Evolutionary conservation across 2,888 invertebrate species (phyloP), one percentile per base, ranked within the genome.

Genomic region (Zhengitettix transpicula): DNA sequence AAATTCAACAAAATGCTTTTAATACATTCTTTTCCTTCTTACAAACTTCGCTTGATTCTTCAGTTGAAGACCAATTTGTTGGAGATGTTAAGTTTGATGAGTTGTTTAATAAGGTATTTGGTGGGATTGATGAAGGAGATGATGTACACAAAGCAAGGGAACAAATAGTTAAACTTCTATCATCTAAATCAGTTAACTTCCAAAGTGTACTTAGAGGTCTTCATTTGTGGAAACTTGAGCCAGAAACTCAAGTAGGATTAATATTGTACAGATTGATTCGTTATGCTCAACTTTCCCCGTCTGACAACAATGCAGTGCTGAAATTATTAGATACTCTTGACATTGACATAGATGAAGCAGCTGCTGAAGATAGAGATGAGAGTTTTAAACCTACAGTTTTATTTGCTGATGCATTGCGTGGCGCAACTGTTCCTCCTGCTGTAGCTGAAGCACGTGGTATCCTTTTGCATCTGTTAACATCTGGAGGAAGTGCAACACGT

Each of bases 381-480:
- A 54, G 57, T 11, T 55, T 28, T 15, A 57, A 42, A 11, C 51
- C 60, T 1, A 51, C 40, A 11, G 17, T 10, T 17, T 44, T 60
- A 17, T 60, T 60, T 51, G 41, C 41, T 12, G 51, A 60, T 14
- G 60, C 52, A 10, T 16, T 60, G 17, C 40, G 28, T 16, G 53
- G 44, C 8, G 28, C 1, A 12, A 16, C 14, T 5, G 12, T 55
- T 15, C 51, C 57, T 16, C 47, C 60, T 14, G 60, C 17, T n/a
- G 60, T 60, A 15, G 56, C 52, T 16, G 60, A 60, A 51, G 60
- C 60, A 12, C 53, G 54, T 15, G 60, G 60, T 10, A 53, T 60
- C 10, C 28, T 60, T n/a, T 47, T 60, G 16, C 44, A 55, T 10
- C 40, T 44, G 11, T 40, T 60, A 15, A 15, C 41, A 17, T 57